Evolutionary conservation across 1,140 invertebrate genomes (phyloP).

Genomic region (Drosophila teissieri): DNA sequence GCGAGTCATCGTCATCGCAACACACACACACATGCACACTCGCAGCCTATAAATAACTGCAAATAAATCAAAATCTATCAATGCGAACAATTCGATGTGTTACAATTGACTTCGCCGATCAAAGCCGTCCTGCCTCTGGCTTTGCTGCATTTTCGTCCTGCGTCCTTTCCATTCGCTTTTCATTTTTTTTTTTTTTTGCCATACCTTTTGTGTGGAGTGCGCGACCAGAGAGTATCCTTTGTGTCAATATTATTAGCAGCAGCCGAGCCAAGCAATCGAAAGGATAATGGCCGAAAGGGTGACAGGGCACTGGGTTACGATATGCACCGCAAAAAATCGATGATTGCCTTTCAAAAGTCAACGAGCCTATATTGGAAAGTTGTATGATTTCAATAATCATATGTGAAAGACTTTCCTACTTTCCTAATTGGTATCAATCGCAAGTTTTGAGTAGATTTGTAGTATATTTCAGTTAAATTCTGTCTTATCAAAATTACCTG

Average conservation of each 20-base stretch:
- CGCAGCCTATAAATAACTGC: constrained; percentile 81
- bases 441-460: too few species aligned
- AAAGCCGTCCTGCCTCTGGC: constrained; percentile 67
- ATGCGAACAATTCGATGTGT: constrained; percentile 82
- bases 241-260: constrained; percentile 82
- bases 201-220: constrained; percentile 81
- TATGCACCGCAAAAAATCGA: not conserved
- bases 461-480: too few species aligned
- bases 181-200: constrained; percentile 37
- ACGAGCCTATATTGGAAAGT: too few species aligned
- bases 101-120: constrained; percentile 83
- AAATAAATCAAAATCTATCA: constrained; percentile 84
- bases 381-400: not conserved
- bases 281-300: constrained; percentile 73
- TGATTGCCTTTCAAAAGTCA: too few species aligned
- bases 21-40: constrained; percentile 28
- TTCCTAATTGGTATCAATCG: too few species aligned
- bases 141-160: constrained; percentile 55
- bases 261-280: constrained; percentile 49
- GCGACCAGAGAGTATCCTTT: constrained; percentile 80
- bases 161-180: constrained; percentile 17
- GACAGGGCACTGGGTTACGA: constrained; percentile 54
- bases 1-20: constrained; percentile 56
- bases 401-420: not conserved
- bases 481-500: too few species aligned